Conservation (phyloP, 2,888 invertebrate genomes). For the Steinernema hermaphroditum region DNA sequence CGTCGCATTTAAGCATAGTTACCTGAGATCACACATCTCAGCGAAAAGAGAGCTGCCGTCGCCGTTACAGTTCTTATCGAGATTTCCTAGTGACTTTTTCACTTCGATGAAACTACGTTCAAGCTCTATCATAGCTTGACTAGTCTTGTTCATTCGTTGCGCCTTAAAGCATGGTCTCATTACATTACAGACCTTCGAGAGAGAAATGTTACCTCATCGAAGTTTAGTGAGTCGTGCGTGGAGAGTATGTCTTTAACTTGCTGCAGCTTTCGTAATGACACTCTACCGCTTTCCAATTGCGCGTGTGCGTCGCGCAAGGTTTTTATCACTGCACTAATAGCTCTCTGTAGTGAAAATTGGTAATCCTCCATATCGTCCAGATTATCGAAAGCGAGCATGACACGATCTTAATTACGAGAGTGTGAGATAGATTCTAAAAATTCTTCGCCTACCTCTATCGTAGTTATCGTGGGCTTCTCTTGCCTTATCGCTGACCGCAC, state of each 20-base stretch:
- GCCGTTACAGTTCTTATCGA: neutral
- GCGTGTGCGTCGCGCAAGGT: too few relatives aligned
- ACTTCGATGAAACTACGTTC: neutral
- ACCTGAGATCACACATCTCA: too few relatives aligned
- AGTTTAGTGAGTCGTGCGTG: neutral
- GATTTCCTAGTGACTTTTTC: neutral
- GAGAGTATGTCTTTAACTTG: neutral
- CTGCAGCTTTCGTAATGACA: neutral
- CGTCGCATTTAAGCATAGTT: too few relatives aligned
- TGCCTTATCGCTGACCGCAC: neutral
- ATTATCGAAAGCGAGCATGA: neutral
- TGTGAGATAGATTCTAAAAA: too few relatives aligned
- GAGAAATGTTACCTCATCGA: neutral
- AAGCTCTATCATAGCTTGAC: neutral
- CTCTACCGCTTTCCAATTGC: neutral
- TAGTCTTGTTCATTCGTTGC: neutral
- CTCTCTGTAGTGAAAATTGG: neutral
- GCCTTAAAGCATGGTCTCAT: neutral
- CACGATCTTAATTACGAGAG: too few relatives aligned
- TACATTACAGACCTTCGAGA: neutral
- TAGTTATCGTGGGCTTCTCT: neutral
- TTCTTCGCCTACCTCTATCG: neutral
- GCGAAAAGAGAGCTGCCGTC: too few relatives aligned
- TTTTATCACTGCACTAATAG: neutral
- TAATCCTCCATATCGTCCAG: too few relatives aligned